phyloP scores from a whole-genome alignment of 2,113 vertebrate species.

The Urocitellus parryii region DNA sequence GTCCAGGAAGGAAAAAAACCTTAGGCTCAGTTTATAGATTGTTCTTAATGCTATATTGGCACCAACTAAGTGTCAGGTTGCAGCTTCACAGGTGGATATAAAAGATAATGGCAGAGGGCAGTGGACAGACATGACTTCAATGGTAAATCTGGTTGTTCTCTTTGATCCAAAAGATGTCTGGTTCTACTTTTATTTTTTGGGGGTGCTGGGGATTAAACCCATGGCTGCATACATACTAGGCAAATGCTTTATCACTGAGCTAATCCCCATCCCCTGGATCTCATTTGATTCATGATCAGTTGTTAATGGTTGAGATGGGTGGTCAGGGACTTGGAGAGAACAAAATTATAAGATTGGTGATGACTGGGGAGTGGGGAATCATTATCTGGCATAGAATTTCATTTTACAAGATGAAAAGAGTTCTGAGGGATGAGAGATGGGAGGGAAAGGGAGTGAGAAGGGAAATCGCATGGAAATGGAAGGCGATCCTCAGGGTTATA shows the following conservation, averaged over 20 bases:
- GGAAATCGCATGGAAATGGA: no score
- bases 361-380: no score
- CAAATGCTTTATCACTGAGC: no score
- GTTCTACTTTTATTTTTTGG: no score
- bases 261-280: not conserved
- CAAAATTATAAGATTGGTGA: not conserved
- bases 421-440: no score
- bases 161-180: constrained; percentile 1
- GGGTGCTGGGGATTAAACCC: no score
- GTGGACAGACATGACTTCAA: not conserved
- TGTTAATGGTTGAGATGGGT: not conserved
- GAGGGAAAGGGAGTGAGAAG: no score
- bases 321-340: not conserved
- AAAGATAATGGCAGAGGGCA: not conserved
- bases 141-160: not conserved
- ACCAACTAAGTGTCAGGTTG: not conserved
- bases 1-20: not conserved
- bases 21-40: not conserved
- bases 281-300: not conserved
- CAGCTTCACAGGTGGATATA: not conserved
- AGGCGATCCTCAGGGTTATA: no score
- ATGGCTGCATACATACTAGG: no score
- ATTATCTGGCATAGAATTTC: not conserved
- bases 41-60: not conserved
- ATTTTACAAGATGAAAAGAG: not conserved